These are phyloP conservation scores for Halotydeus destructor DNA, from an alignment of 1,140 invertebrate genomes.

Conservation along the genomic window DNA sequence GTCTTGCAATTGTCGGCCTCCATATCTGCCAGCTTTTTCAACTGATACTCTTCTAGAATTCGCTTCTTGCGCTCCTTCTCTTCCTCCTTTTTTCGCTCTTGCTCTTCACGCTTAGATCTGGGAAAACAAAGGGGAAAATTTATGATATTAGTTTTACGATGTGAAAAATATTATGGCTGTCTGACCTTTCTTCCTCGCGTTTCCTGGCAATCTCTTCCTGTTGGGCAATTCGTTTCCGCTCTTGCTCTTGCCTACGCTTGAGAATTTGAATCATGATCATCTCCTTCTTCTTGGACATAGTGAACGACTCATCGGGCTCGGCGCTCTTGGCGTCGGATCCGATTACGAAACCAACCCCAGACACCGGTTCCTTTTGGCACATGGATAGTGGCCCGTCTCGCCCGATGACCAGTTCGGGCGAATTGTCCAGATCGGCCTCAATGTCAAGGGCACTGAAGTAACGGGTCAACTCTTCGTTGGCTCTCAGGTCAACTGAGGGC, in stretches of 20 bases:
- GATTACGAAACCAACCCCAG: conserved; percentile 40
- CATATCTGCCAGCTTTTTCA: conserved; percentile 85
- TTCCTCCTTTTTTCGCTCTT: conserved; percentile 65
- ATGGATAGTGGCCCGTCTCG: conserved; percentile 1
- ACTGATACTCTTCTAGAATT: conserved; percentile 81
- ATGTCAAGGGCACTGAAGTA: conserved; percentile 12
- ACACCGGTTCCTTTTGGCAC: conserved; percentile 6
- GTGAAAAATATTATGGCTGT: no score
- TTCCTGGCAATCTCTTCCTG: conserved; percentile 54
- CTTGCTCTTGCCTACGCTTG: conserved; percentile 64
- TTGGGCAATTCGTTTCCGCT: conserved; percentile 39
- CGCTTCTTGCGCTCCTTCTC: conserved; percentile 58
- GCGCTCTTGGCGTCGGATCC: conserved; percentile 39
- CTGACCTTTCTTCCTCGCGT: conserved; percentile 32
- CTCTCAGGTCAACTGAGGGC: conserved; percentile 2
- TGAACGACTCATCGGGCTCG: conserved; percentile 38
- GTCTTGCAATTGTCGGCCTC: conserved; percentile 10
- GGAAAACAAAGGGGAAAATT: no score
- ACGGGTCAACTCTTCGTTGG: conserved; percentile 14
- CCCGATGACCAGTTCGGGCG: conserved; percentile 3
- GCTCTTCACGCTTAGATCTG: conserved; percentile 60
- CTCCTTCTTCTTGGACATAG: conserved; percentile 75
- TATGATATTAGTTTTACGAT: not conserved
- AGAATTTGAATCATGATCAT: conserved; percentile 62
- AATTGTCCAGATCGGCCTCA: not conserved